A percentile compares a stretch with the other conserved stretches of the same genome.
Conservation (phyloP, 2,113 vertebrate species). For the Chaetops frenatus region DNA sequence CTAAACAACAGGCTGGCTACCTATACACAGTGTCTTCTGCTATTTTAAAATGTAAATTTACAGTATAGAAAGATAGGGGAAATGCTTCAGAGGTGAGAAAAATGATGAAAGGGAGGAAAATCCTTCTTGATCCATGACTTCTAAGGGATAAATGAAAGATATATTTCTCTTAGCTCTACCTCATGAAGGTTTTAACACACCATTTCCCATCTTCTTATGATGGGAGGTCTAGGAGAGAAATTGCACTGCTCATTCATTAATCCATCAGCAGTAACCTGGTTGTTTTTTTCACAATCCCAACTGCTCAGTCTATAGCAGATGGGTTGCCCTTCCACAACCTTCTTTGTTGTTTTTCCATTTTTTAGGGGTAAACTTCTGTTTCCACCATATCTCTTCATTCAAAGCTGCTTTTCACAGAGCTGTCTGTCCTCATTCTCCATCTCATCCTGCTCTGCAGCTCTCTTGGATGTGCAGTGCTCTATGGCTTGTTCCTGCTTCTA, state of each 20-base stretch:
- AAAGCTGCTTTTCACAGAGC: neutral
- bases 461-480: neutral
- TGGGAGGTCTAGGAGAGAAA: neutral
- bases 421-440: neutral
- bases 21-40: neutral
- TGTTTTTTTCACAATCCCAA: neutral
- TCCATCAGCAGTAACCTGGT: neutral
- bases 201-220: neutral
- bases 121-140: neutral
- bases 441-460: neutral
- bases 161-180: neutral
- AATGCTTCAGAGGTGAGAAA: neutral
- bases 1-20: neutral
- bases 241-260: neutral
- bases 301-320: neutral
- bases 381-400: neutral
- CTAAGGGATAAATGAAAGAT: neutral
- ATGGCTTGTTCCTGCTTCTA: neutral
- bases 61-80: neutral
- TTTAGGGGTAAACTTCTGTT: neutral
- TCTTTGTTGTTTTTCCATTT: neutral
- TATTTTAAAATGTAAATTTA: neutral
- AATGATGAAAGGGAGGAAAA: neutral
- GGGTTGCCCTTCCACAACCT: neutral
- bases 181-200: neutral